These are phyloP conservation scores for Argyra leucocephala DNA, from an alignment of 2,888 invertebrate genomes.

Conservation along the genomic window DNA sequence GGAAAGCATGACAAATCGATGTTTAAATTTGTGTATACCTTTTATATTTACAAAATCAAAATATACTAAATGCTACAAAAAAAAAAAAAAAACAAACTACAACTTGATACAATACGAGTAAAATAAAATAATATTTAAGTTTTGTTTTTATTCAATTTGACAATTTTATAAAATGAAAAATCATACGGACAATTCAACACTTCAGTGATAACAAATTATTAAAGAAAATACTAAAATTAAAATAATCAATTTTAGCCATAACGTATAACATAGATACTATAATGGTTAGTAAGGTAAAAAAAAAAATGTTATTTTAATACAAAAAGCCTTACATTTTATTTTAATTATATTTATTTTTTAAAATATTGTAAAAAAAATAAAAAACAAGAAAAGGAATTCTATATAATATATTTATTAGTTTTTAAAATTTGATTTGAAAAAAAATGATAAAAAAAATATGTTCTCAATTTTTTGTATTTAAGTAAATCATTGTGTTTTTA, in stretches of 20 bases:
- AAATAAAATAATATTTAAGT: not conserved
- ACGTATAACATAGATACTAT: not conserved
- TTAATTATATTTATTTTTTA: not conserved
- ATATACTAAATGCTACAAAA: not conserved
- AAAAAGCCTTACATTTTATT: not conserved
- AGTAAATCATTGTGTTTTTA: not conserved
- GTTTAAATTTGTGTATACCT: constrained; percentile 29
- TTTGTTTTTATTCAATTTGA: not conserved
- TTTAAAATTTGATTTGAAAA: not conserved
- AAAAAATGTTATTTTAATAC: not conserved
- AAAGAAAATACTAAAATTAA: not conserved
- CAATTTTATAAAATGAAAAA: not conserved
- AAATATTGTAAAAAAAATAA: not conserved
- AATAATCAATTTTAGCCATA: not conserved
- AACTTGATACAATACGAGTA: too few species aligned
- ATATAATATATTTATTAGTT: not conserved
- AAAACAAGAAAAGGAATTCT: not conserved
- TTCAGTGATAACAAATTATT: not conserved
- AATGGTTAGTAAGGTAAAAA: not conserved
- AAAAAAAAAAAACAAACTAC: not conserved
- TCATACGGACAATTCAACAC: not conserved
- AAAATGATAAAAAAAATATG: not conserved
- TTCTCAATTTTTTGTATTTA: not conserved
- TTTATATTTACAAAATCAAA: not conserved
- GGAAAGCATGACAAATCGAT: constrained; percentile 44